Evolutionary conservation across 2,888 invertebrate species (phyloP).

Genomic region (Melitaea athalia): DNA sequence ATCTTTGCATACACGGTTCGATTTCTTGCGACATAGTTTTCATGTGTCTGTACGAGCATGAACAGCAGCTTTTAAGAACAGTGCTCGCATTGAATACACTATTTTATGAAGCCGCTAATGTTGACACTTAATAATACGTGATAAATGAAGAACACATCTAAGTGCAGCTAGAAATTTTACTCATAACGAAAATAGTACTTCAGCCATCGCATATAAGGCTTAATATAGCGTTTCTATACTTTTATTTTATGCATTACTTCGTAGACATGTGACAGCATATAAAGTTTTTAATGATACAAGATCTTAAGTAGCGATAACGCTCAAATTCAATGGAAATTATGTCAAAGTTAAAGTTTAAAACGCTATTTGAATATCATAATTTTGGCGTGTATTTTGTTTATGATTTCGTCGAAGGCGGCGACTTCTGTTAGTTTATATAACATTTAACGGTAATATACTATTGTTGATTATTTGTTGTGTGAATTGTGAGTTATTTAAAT

Average conservation of each 20-base stretch:
- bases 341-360: constrained; percentile 26
- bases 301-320: constrained; percentile 33
- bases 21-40: neutral
- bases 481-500: too few species aligned
- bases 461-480: neutral
- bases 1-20: too few species aligned
- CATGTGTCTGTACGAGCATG: neutral
- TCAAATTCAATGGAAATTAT: constrained; percentile 40
- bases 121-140: constrained; percentile 39
- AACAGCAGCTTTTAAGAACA: constrained; percentile 1
- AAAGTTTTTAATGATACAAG: constrained; percentile 37
- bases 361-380: constrained; percentile 9
- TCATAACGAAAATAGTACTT: constrained; percentile 13
- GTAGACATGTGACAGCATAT: constrained; percentile 36
- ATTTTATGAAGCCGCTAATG: constrained; percentile 41
- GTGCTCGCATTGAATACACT: constrained; percentile 37
- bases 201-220: neutral
- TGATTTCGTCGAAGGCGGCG: neutral
- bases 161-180: neutral
- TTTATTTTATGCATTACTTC: constrained; percentile 12
- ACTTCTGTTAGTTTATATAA: neutral
- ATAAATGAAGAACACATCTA: constrained; percentile 28
- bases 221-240: neutral
- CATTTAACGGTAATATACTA: neutral
- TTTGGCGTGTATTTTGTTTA: constrained; percentile 1